Evolutionary conservation across 64 coral and sea anemone species (phyloP).

Genomic region (Stichodactyla mertensii): DNA sequence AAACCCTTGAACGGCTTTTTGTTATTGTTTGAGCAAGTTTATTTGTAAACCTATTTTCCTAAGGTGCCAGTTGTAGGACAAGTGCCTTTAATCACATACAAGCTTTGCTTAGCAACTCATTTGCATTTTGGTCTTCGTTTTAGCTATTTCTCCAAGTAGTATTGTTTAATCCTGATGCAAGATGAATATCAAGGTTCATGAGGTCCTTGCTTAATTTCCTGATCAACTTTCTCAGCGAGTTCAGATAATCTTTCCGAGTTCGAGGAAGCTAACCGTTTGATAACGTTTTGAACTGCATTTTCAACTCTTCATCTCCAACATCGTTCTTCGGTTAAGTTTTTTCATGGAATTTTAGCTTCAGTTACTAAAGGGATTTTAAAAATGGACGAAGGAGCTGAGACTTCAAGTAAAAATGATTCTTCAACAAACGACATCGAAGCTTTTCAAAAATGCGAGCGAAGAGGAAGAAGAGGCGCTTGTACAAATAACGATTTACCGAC

Average conservation of each 20-base stretch:
- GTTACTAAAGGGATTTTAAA: not conserved
- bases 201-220: no score
- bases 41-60: not conserved
- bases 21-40: not conserved
- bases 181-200: not conserved
- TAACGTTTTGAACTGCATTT: no score
- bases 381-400: not conserved
- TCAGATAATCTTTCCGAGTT: no score
- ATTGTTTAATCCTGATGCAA: not conserved
- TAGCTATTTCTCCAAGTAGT: not conserved
- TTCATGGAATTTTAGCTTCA: no score
- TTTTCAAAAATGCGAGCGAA: not conserved
- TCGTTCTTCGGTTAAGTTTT: no score
- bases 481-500: not conserved
- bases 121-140: not conserved
- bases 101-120: not conserved
- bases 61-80: not conserved
- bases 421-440: not conserved
- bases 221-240: no score
- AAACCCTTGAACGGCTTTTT: not conserved
- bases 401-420: not conserved
- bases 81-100: not conserved
- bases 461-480: slow-evolving; percentile 12
- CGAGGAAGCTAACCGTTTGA: no score
- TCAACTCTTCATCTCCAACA: no score